Base-by-base conservation (phyloP, 2,888 invertebrate genomes). In the Gastrophysa polygoni region DNA sequence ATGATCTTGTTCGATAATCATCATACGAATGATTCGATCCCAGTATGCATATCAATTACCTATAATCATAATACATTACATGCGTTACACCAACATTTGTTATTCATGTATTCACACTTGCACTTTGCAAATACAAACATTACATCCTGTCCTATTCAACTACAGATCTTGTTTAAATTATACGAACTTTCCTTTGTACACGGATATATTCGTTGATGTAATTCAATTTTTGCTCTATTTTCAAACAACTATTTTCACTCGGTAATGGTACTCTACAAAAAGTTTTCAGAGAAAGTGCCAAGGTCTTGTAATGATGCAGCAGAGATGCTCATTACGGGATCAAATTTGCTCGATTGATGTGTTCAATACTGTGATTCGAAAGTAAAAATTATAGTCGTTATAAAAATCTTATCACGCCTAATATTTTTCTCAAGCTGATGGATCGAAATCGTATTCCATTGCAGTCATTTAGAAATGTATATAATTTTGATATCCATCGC, bases 191-290 rank as follows among this genome's bases (percentile, higher is more conserved):
- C 63, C 29, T 46, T 56, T 17, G 46, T 47, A 63, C 56, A 51
- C 63, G 63, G 59, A 63, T 59, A 49, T 52, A 16, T 24, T 34
- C 43, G 24, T 59, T 56, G 59, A 63, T 59, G 59, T 59, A 63
- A 63, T 47, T 56, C n/a, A 59, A 51, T 46, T 59, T 51, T 59
- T 56, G 63, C 56, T 63, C 63, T 59, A 63, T 59, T 63, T 59
- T 59, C 63, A 50, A 43, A 44, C 49, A 44, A 24, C 28, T 43
- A 43, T 55, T 63, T 63, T 63, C 63, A 56, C 59, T 63, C n/a
- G 18, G 44, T 54, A 54, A 52, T 52, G 38, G 38, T 52, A 38
- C 43, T 54, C 54, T 24, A 54, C 28, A 24, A 43, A 43, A 43
- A 43, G 5, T 16, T 21, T 54, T 28, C 10, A 21, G 54, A 34